Evolutionary conservation across 2,113 vertebrate genomes (phyloP).

Genomic region (Sisor rabdophorus): DNA sequence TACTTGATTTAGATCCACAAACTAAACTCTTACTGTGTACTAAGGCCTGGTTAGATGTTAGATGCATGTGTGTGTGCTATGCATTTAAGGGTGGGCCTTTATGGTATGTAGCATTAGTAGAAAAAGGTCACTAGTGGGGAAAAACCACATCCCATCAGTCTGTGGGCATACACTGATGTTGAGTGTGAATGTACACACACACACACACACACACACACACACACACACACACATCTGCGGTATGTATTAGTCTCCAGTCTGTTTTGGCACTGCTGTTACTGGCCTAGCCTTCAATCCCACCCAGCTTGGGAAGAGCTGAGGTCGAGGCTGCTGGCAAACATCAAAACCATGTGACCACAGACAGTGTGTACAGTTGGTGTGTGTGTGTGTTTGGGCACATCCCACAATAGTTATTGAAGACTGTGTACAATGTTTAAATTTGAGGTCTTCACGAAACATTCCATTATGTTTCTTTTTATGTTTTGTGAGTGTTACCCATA

Average conservation of each 20-base stretch:
- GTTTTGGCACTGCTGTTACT: slow-evolving; percentile 43
- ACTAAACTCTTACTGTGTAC: slow-evolving; percentile 38
- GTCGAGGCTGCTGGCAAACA: slow-evolving; percentile 65
- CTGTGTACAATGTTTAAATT: slow-evolving; percentile 63
- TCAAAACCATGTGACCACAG: slow-evolving; percentile 67
- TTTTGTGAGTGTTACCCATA: slow-evolving; percentile 1
- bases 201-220: slow-evolving; percentile 12
- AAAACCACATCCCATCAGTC: slow-evolving; percentile 49
- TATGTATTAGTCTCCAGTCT: slow-evolving; percentile 36
- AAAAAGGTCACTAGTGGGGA: slow-evolving; percentile 41
- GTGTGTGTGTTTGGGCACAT: slow-evolving; percentile 49
- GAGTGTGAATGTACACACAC: background rate
- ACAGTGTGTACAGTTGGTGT: slow-evolving; percentile 57
- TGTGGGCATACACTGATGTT: slow-evolving; percentile 23
- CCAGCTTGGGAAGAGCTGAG: slow-evolving; percentile 69
- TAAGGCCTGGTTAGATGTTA: slow-evolving; percentile 52
- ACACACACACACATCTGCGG: slow-evolving; percentile 27
- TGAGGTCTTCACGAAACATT: slow-evolving; percentile 44
- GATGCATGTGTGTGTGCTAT: slow-evolving; percentile 23
- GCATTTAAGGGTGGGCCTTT: slow-evolving; percentile 39
- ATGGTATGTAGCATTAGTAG: slow-evolving; percentile 36
- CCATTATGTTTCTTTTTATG: slow-evolving; percentile 25
- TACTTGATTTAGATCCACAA: slow-evolving; percentile 52
- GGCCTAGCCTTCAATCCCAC: slow-evolving; percentile 64
- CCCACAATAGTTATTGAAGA: slow-evolving; percentile 68